phyloP scores from a whole-genome alignment of 37 sponge, comb jelly and placozoan species.

The Oopsacas minuta region DNA sequence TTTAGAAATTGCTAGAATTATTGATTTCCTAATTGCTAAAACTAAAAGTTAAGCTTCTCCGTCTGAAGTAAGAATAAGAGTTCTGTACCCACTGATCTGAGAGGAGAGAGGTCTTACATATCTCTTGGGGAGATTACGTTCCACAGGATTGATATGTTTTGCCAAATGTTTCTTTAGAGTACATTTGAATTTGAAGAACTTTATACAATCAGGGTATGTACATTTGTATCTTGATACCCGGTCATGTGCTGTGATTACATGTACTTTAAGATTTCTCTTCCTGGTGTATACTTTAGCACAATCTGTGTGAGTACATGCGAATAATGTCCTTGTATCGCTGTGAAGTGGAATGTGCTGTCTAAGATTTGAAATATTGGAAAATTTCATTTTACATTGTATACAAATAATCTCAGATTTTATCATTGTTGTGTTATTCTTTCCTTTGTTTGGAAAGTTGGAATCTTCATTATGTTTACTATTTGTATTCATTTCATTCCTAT shows the following conservation, averaged over 20 bases:
- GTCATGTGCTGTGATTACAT: neutral
- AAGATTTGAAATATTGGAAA: neutral
- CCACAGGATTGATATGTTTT: slow-evolving; percentile 6
- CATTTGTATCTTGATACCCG: neutral
- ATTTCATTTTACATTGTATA: neutral
- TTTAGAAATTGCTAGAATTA: no score
- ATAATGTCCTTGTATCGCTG: neutral
- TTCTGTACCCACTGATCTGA: neutral
- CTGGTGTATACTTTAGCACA: neutral
- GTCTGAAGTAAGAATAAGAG: neutral
- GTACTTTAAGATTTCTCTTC: neutral
- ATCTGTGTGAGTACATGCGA: neutral
- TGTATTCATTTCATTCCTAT: no score
- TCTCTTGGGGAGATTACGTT: neutral
- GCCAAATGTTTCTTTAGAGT: neutral
- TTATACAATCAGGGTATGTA: neutral
- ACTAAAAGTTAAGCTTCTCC: neutral
- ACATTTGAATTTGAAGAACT: neutral
- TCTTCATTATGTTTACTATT: neutral
- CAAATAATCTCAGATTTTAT: neutral
- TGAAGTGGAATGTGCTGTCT: neutral
- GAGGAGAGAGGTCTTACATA: slow-evolving; percentile 12
- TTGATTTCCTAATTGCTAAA: neutral
- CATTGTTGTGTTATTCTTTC: neutral
- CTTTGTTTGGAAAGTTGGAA: neutral